Evolutionary conservation across 2,113 vertebrate species (phyloP).

Genomic region (Balaeniceps rex): DNA sequence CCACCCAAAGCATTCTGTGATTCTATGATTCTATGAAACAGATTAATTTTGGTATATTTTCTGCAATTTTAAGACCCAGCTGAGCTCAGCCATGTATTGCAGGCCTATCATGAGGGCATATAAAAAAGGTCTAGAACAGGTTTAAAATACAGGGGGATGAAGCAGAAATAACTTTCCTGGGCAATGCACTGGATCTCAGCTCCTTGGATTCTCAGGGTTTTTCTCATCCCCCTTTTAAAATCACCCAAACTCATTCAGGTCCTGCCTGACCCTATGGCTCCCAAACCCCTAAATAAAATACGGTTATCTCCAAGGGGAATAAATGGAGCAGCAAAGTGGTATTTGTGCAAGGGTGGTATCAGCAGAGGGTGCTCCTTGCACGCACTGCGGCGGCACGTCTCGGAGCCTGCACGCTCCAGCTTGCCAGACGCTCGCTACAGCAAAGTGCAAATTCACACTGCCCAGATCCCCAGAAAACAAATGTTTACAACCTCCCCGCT

Average conservation of each 20-base stretch:
- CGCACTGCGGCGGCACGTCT: fast-evolving
- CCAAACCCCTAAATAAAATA: neutral
- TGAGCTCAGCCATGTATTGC: neutral
- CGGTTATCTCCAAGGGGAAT: neutral
- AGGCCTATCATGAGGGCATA: neutral
- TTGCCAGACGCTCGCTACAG: neutral
- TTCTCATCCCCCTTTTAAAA: neutral
- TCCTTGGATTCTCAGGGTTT: neutral
- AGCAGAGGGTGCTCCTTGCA: neutral
- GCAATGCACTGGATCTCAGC: too few relatives aligned
- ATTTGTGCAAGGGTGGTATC: neutral
- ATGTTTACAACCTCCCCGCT: neutral
- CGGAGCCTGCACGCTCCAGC: fast-evolving
- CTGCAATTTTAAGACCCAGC: neutral
- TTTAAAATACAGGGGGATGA: neutral
- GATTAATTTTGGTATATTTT: neutral
- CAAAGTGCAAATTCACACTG: neutral
- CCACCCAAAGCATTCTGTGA: too few relatives aligned
- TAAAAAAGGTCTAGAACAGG: neutral
- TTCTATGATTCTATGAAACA: too few relatives aligned
- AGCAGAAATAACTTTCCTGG: neutral
- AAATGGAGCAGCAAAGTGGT: neutral
- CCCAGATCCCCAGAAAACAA: neutral
- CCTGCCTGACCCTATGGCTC: neutral
- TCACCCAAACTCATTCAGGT: neutral